These are phyloP conservation scores for Barbus barbus DNA, from an alignment of 2,113 vertebrate genomes.

Conservation along the genomic window DNA sequence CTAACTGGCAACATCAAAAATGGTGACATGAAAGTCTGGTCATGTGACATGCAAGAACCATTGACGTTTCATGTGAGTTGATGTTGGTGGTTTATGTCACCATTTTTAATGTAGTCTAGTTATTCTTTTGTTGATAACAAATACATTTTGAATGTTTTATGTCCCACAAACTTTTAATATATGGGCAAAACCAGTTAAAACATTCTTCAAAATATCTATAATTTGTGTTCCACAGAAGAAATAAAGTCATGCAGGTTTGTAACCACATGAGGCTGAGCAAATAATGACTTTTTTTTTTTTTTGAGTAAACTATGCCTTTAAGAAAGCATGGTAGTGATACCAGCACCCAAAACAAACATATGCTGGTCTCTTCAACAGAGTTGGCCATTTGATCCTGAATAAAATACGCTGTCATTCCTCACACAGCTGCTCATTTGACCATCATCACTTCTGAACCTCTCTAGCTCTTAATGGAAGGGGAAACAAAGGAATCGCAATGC, in stretches of 20 bases:
- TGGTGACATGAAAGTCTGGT: neutral
- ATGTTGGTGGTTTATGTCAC: neutral
- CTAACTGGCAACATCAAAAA: neutral
- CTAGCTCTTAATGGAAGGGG: neutral
- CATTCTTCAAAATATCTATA: neutral
- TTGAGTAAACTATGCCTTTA: neutral
- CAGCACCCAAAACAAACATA: neutral
- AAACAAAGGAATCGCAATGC: conserved; percentile 15
- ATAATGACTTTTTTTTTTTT: neutral
- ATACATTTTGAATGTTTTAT: neutral
- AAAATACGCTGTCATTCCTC: neutral
- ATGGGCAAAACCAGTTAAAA: neutral
- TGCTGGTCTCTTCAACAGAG: neutral
- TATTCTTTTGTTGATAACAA: neutral
- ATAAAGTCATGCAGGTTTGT: too few species aligned
- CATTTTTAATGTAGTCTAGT: neutral
- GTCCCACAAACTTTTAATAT: neutral
- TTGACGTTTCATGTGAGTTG: neutral
- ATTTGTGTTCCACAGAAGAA: neutral
- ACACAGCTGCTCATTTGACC: neutral
- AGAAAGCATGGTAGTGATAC: neutral
- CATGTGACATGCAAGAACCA: too few species aligned
- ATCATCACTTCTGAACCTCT: conserved; percentile 1
- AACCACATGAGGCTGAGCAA: neutral
- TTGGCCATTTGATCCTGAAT: neutral